Conservation (phyloP, 2,797 vertebrate species). For the Sebastolobus altivelis region DNA sequence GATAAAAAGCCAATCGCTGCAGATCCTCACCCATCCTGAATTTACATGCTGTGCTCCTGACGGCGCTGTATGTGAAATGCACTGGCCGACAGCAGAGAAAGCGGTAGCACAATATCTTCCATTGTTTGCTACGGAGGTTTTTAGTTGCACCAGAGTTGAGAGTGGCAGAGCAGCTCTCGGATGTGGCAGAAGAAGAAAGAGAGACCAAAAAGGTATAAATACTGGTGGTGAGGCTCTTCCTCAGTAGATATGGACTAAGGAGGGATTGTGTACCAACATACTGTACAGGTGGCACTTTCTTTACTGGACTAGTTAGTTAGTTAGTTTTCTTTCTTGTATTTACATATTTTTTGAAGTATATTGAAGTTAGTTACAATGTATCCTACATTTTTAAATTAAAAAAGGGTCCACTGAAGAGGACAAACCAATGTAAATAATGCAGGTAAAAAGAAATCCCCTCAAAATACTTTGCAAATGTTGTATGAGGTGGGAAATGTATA, state of each 20-base stretch:
- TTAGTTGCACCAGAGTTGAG: slow-evolving; percentile 7
- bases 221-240: not conserved
- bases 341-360: not conserved
- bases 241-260: not conserved
- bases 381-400: not conserved
- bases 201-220: slow-evolving; percentile 12
- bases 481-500: not conserved
- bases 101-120: slow-evolving; percentile 12
- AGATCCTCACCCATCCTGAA: not conserved
- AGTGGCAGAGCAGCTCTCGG: slow-evolving; percentile 6
- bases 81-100: not conserved
- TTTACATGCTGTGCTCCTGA: not conserved
- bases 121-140: slow-evolving; percentile 24
- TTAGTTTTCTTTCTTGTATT: not conserved
- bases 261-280: not conserved
- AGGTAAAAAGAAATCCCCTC: not conserved
- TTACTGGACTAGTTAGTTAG: not conserved
- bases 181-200: slow-evolving; percentile 20
- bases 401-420: not conserved
- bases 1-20: not conserved
- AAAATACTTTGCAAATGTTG: not conserved
- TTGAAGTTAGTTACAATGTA: not conserved
- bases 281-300: not conserved
- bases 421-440: not conserved
- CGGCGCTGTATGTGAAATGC: not conserved